Base-by-base conservation (phyloP, 2,113 vertebrate species). In the Phoenicopterus ruber region DNA sequence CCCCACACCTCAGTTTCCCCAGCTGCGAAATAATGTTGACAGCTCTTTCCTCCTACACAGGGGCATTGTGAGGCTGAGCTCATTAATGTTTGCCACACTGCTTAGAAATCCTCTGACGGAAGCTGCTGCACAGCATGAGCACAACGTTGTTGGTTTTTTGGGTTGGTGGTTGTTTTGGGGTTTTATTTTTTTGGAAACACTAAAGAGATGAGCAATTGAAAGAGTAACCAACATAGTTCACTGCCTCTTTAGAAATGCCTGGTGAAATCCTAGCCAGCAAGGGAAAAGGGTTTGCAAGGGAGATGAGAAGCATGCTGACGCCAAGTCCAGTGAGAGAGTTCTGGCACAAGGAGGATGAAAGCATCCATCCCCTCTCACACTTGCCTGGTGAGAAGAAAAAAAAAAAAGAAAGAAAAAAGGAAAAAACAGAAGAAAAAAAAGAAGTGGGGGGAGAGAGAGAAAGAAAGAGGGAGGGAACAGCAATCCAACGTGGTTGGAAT, bases 131-230 rank as follows among this genome's bases (percentile, higher is more conserved):
- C 74, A 73, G 88, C 85, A 28, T 79, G 86, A 94, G 86, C 72
- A 38, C 58, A 17, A 10, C 44, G 72, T 40, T 79, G 67, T 32
- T 86, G 73, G 1, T 7, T 66, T 66, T 73, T 90, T 5, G 31
- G 34, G 31, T 38, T 63, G 57, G 5, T 20, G 11, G 29, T 24
- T 66, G 31, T 24, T 15, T 57, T 31, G 50, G 31, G 26, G 52
- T 34, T 50, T 32, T 57, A 29, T 58, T 12, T 24, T 36, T 67
- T 57, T 58, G 2, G 3, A 74, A 92, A 95, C 50, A 52, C 65
- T 38, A 16, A 81, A 88, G 83, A 80, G 93, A 92, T 85, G 91
- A 97, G 83, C 86, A 94, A 57, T 46, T 91, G 91, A 93, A 95
- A 84, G 92, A 73, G 74, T 44, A 80, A 90, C 73, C 86, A 91